A percentile compares a stretch with the other conserved stretches of the same genome.
phyloP scores from a whole-genome alignment of 1,140 invertebrate species.

The Oryzaephilus surinamensis region DNA sequence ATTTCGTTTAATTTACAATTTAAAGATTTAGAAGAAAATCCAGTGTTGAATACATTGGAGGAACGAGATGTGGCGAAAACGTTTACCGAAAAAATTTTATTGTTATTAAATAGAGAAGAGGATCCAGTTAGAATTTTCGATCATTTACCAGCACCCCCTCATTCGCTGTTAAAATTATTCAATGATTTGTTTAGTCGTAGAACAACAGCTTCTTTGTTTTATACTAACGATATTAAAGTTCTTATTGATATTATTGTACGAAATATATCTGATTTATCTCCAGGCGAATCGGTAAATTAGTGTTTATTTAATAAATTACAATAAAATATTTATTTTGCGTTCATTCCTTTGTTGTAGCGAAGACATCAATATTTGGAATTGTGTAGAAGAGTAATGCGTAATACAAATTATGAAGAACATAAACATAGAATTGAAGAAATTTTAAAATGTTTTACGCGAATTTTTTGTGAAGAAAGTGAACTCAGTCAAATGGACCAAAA shows the following conservation, averaged over 20 bases:
- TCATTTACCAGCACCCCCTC: constrained; percentile 62
- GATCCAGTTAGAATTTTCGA: constrained; percentile 79
- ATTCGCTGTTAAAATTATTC: constrained; percentile 81
- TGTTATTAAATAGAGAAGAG: constrained; percentile 83
- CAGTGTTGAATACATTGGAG: constrained; percentile 64
- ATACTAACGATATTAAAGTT: constrained; percentile 88
- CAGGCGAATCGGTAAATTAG: constrained; percentile 67
- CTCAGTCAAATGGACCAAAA: constrained; percentile 61
- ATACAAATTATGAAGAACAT: constrained; percentile 64
- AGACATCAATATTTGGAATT: constrained; percentile 64
- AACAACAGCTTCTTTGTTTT: constrained; percentile 72
- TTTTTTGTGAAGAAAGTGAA: constrained; percentile 70
- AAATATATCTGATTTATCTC: constrained; percentile 75
- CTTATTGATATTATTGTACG: constrained; percentile 84
- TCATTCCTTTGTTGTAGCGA: constrained; percentile 41
- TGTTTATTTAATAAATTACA: constrained; percentile 3
- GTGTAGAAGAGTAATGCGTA: constrained; percentile 63
- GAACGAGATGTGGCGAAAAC: constrained; percentile 62
- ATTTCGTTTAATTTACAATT: constrained; percentile 86
- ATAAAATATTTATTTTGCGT: not conserved
- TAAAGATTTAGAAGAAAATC: constrained; percentile 51
- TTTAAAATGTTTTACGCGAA: constrained; percentile 68
- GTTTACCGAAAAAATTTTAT: constrained; percentile 80
- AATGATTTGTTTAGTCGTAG: constrained; percentile 70
- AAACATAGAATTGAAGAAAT: constrained; percentile 64